Base-by-base conservation (phyloP, 2,888 invertebrate genomes). In the Drosophila birchii region DNA sequence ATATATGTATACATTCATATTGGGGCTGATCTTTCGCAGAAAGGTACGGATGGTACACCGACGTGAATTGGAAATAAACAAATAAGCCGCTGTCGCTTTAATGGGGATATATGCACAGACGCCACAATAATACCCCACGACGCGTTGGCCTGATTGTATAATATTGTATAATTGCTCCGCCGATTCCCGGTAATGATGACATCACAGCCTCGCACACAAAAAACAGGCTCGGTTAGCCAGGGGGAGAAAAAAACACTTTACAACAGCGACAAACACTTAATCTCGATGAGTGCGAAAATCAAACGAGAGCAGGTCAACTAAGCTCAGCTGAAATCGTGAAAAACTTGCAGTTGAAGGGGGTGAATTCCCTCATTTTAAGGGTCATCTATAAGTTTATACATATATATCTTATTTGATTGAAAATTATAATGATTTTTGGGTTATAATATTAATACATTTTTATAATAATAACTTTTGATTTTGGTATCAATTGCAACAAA, bases 101-200 rank as follows among this genome's bases (percentile, higher is more conserved):
- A 70, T 70, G 68, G 53, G 47, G 49, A 54, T 70, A 69, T 61
- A 55, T 66, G 12, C 26, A 8, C 23, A 29, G 63, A 36, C 26
- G 43, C 38, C 9, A 32, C 29, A n/a, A 55, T 70, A 63, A 51
- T 51, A 34, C 39, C 49, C 43, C 43, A 1, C 55, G 67, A 41
- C 26, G 66, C 36, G 66, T 61, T 32, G 45, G 58, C 54, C 59
- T 59, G 72, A 55, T 73, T 73, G 64, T 72, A 73, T 72, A 73
- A 73, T 73, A 59, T 73, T 72, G 64, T 72, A 73, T 73, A 73
- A 73, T 73, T 73, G 55, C 72, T 64, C 49, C 39, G 49, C 34
- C 72, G 58, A 63, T 73, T 73, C 72, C 72, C 57, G 63, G 72
- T 63, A 71, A 63, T 36, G 73, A 64, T 73, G 73, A 73, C 73